Evolutionary conservation across 2,797 vertebrate genomes (phyloP).

Genomic region (Falco rusticolus): DNA sequence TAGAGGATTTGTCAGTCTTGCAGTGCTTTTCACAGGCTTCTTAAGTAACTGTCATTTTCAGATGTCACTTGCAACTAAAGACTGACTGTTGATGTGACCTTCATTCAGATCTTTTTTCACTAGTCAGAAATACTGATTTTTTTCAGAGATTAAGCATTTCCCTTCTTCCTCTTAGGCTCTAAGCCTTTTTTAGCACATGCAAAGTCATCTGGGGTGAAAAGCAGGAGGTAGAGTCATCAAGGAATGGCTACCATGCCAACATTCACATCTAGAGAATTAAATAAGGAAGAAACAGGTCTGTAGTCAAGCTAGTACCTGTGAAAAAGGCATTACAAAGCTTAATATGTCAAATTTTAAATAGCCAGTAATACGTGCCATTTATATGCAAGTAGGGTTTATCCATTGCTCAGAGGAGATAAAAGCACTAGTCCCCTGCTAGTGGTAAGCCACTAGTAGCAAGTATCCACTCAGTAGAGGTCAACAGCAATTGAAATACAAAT

Average conservation of each 20-base stretch:
- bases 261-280: background rate
- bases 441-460: background rate
- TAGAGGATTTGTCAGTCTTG: background rate
- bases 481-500: background rate
- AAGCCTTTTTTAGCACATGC: background rate
- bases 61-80: background rate
- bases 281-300: background rate
- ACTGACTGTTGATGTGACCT: rapidly evolving
- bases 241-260: background rate
- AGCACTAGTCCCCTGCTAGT: background rate
- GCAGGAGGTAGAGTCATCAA: background rate
- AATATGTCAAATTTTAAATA: background rate
- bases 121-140: background rate
- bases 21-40: background rate
- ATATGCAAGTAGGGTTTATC: background rate
- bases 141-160: background rate
- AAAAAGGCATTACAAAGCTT: background rate
- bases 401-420: background rate
- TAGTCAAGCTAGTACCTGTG: background rate
- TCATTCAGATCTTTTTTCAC: background rate
- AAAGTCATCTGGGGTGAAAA: background rate
- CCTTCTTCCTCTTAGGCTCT: background rate
- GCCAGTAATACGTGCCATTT: background rate
- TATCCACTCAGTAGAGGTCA: background rate
- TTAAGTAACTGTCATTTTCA: background rate